A percentile compares a stretch with the other conserved stretches of the same genome.
phyloP scores from a whole-genome alignment of 2,113 vertebrate genomes.

The Zeus faber region DNA sequence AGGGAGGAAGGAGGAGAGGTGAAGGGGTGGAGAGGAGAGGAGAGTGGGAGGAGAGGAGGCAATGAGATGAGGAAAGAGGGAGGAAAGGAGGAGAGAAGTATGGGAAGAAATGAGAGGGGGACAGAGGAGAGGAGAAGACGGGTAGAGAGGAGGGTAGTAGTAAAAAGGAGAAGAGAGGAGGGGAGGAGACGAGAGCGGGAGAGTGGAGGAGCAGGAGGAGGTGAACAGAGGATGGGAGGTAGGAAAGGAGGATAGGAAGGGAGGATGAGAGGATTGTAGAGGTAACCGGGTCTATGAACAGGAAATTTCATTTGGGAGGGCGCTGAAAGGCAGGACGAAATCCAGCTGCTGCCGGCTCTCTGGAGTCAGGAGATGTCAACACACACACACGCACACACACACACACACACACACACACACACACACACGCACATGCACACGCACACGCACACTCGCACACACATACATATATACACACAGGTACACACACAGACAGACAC shows the following conservation, averaged over 20 bases:
- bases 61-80: too few species aligned
- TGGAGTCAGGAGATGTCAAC: slow-evolving; percentile 33
- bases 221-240: too few species aligned
- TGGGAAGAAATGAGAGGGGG: background rate
- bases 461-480: background rate
- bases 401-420: slow-evolving; percentile 23
- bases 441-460: background rate
- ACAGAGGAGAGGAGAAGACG: too few species aligned
- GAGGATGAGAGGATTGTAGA: background rate
- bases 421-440: background rate
- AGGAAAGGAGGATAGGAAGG: background rate
- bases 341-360: slow-evolving; percentile 18
- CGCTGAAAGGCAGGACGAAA: slow-evolving; percentile 31
- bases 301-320: slow-evolving; percentile 29
- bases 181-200: too few species aligned
- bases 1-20: slow-evolving; percentile 2
- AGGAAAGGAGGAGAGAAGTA: background rate
- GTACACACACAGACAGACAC: too few species aligned
- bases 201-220: too few species aligned
- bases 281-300: slow-evolving; percentile 13
- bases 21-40: background rate
- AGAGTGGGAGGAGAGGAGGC: background rate
- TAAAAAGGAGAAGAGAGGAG: too few species aligned
- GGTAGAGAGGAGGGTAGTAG: too few species aligned
- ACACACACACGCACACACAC: slow-evolving; percentile 23